phyloP scores from a whole-genome alignment of 2,113 vertebrate genomes.

The Meriones unguiculatus region DNA sequence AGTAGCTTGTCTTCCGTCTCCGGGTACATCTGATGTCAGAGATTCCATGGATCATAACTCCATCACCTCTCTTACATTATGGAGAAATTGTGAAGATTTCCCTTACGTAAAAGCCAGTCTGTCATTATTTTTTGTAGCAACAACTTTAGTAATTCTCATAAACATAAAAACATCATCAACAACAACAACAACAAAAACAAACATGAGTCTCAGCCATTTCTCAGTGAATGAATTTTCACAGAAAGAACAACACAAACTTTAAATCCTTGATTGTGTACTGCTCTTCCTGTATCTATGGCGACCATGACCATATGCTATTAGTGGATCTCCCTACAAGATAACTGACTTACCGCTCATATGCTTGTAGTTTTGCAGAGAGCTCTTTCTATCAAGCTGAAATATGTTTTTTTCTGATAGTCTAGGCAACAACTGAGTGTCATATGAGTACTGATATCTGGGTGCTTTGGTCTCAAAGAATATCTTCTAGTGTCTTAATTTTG shows the following conservation, averaged over 20 bases:
- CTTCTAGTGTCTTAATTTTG: not conserved
- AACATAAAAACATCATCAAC: not conserved
- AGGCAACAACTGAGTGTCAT: not conserved
- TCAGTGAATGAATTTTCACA: not conserved
- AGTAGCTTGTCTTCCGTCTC: constrained; percentile 23
- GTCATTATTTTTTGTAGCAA: not conserved
- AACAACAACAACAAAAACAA: not conserved
- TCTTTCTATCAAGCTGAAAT: not conserved
- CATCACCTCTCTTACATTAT: not conserved
- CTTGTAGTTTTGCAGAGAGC: not conserved
- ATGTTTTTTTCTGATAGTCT: not conserved
- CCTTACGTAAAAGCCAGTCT: not conserved
- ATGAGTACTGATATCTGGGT: not conserved
- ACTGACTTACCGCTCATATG: not conserved
- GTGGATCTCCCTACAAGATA: not conserved
- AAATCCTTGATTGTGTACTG: not conserved
- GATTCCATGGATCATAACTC: not conserved
- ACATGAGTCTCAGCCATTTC: not conserved
- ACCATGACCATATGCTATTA: rapidly evolving
- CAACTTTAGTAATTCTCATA: not conserved
- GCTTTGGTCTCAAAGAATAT: not conserved
- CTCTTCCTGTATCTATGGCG: not conserved
- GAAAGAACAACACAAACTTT: not conserved
- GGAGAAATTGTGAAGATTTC: not conserved
- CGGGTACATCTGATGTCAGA: not conserved